Evolutionary conservation across 2,888 invertebrate species (phyloP), one percentile per base, ranked within the genome.

Genomic region (Ametastegia equiseti): DNA sequence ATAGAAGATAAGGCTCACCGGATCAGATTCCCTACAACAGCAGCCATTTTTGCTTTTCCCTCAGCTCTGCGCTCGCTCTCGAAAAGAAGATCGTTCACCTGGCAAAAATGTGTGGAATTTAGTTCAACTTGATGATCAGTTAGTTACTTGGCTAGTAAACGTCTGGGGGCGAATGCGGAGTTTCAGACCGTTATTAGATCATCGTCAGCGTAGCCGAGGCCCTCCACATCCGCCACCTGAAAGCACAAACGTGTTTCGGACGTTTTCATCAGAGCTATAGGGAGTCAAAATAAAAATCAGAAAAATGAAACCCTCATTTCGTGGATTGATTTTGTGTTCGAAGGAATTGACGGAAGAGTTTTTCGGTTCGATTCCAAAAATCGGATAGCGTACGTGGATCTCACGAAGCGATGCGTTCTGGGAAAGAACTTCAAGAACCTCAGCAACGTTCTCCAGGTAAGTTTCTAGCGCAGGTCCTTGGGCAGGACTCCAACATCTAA

Each of bases 181-280:
- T 42, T 78, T 39, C 78, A 57, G 75, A 75, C 75, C 78, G 78
- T 78, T 45, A 78, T 57, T 3, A 78, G 45, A 23, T 78, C 78
- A 54, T 57, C 23, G 42, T 78, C 78, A 39, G n/a, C 6, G 78
- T 42, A 78, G 60, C 42, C 45, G 15, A 78, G 78, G 27, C 78
- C 60, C 60, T 78, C 78, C 78, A 78, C 78, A 78, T 78, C 63
- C 78, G 33, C 78, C 78, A 78, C 60, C 78, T 78, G 78, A 27
- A 78, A 78, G 1, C 50, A 75, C 19, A 75, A 27, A 30, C 7
- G 36, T 45, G 47, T 47, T 71, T 11, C 15, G 23, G 23, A 39
- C 15, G 13, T 23, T 60, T 60, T 60, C 15, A 23, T 30, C 30
- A 4, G 15, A 30, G n/a, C 9, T 19, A 19, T n/a, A n/a, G n/a